Evolutionary conservation across 1,140 invertebrate species (phyloP).

Genomic region (Drosophila ercepeae): DNA sequence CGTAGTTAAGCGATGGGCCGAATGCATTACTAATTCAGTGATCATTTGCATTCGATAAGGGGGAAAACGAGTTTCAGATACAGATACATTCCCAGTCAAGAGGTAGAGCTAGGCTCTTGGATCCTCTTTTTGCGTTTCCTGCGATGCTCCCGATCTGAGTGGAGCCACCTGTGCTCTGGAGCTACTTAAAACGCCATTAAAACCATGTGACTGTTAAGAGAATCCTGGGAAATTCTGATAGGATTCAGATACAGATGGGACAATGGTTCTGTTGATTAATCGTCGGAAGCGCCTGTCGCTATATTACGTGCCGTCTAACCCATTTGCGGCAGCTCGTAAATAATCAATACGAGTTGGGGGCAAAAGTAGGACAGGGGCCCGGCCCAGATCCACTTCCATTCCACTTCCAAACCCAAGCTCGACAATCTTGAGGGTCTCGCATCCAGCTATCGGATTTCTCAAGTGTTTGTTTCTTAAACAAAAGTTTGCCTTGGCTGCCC

Average conservation of each 20-base stretch:
- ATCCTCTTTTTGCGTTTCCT: conserved; percentile 42
- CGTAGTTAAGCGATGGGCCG: conserved; percentile 37
- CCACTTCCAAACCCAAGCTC: conserved; percentile 62
- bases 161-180: conserved; percentile 59
- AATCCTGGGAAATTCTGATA: conserved; percentile 64
- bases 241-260: conserved; percentile 47
- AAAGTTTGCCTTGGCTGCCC: conserved; percentile 52
- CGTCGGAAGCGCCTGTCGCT: conserved; percentile 72
- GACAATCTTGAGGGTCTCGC: conserved; percentile 61
- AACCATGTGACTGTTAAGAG: conserved; percentile 43
- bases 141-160: background rate
- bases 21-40: conserved; percentile 44
- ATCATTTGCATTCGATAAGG: conserved; percentile 36
- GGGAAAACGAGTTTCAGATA: conserved; percentile 35
- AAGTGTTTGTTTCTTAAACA: conserved; percentile 52
- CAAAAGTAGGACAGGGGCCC: conserved; percentile 38
- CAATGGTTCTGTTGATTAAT: conserved; percentile 57
- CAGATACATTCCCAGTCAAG: background rate
- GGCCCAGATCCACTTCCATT: conserved; percentile 5
- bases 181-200: conserved; percentile 76
- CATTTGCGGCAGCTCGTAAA: conserved; percentile 78
- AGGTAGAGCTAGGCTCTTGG: background rate
- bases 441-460: conserved; percentile 75
- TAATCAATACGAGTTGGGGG: conserved; percentile 40
- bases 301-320: conserved; percentile 74